Percentiles rank a stretch among this genome's conserved stretches.
Conservation (phyloP, 2,797 vertebrate genomes). For the Hypotaenidia philippensis region DNA sequence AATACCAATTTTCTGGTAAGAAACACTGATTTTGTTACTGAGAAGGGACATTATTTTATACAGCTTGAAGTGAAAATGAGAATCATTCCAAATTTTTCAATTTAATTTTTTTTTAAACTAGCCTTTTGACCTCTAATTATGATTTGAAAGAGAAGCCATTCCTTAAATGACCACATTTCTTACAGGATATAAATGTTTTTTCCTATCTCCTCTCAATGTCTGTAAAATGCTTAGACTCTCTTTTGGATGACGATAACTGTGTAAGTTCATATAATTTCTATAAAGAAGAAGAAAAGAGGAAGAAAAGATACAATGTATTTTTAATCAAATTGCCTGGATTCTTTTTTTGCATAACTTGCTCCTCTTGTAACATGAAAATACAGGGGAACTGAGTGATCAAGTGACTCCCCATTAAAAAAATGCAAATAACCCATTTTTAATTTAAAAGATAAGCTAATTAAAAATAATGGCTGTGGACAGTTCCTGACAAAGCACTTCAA, state of each 20-base stretch:
- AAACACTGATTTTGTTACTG: background rate
- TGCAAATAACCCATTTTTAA: constrained; percentile 70
- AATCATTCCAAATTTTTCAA: background rate
- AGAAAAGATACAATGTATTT: constrained; percentile 30
- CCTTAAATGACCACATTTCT: constrained; percentile 11
- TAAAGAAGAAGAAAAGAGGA: constrained; percentile 8
- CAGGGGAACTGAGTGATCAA: constrained; percentile 33
- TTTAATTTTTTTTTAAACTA: background rate
- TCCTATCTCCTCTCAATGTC: background rate
- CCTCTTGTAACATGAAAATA: constrained; percentile 36
- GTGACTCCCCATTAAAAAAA: constrained; percentile 60
- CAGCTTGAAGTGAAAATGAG: background rate
- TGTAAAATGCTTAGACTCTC: constrained; percentile 12
- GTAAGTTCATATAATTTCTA: constrained; percentile 20
- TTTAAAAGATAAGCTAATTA: constrained; percentile 76
- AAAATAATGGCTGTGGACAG: constrained; percentile 70
- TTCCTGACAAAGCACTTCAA: constrained; percentile 72
- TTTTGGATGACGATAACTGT: background rate
- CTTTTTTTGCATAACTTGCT: constrained; percentile 26
- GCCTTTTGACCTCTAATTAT: constrained; percentile 14
- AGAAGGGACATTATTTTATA: background rate
- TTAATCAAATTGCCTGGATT: constrained; percentile 49
- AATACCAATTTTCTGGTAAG: background rate
- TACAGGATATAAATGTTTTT: background rate
- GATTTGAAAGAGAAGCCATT: constrained; percentile 15